Evolutionary conservation across 2,113 vertebrate genomes (phyloP).

Genomic region (Phylloscopus whistleri): DNA sequence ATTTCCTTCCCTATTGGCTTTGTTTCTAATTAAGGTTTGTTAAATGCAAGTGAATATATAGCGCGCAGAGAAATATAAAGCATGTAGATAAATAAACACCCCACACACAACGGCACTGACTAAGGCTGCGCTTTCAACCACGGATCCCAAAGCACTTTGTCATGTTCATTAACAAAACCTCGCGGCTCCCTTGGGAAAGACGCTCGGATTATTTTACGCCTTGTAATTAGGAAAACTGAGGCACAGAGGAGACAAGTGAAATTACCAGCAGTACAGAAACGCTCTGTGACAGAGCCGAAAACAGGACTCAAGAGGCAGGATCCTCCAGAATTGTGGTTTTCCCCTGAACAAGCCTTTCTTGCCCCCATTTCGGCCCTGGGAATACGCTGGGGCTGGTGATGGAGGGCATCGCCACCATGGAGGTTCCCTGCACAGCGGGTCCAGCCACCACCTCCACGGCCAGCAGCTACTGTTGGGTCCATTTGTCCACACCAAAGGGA

Average conservation of each 20-base stretch:
- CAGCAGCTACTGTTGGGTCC: accelerated
- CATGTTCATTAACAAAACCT: slow-evolving; percentile 63
- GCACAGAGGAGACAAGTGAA: slow-evolving; percentile 58
- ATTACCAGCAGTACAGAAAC: neutral
- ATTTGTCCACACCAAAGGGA: accelerated
- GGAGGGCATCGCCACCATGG: accelerated
- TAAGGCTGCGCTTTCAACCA: slow-evolving; percentile 18
- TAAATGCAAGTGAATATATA: slow-evolving; percentile 36
- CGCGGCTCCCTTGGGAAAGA: slow-evolving; percentile 40
- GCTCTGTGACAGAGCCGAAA: neutral
- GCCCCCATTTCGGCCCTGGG: neutral
- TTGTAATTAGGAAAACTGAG: slow-evolving; percentile 66
- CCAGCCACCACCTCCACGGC: neutral
- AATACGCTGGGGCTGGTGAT: neutral
- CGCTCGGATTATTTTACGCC: slow-evolving; percentile 48
- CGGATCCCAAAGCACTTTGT: slow-evolving; percentile 63
- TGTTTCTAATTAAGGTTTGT: slow-evolving; percentile 62
- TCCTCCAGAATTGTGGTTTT: neutral
- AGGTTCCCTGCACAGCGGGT: accelerated
- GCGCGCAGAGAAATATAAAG: slow-evolving; percentile 24
- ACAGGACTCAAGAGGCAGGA: neutral
- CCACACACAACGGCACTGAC: neutral
- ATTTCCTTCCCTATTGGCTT: slow-evolving; percentile 56
- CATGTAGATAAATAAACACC: slow-evolving; percentile 57
- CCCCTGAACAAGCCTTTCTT: neutral